Conservation (phyloP, 2,888 invertebrate genomes). For the Tetragonula carbonaria region DNA sequence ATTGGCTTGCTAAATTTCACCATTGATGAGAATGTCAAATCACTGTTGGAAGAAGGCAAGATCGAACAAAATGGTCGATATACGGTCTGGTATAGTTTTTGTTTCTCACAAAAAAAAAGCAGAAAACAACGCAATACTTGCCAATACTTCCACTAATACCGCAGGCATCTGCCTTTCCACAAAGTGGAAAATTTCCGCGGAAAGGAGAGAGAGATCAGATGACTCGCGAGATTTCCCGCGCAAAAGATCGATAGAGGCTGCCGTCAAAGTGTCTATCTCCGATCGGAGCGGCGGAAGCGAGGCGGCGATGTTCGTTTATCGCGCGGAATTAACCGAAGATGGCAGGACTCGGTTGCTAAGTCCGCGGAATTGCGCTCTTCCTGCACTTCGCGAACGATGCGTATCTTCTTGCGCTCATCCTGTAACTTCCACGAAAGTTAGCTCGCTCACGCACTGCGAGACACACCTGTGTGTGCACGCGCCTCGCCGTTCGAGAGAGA, state of each 20-base stretch:
- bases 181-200: neutral
- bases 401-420: constrained; percentile 74
- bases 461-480: constrained; percentile 40
- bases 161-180: too few relatives aligned
- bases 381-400: constrained; percentile 78
- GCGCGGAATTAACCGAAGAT: constrained; percentile 65
- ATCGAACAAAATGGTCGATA: too few relatives aligned
- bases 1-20: too few relatives aligned
- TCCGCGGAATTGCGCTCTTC: constrained; percentile 79
- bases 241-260: constrained; percentile 30
- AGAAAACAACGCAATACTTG: neutral
- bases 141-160: too few relatives aligned
- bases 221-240: neutral
- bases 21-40: too few relatives aligned
- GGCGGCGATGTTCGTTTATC: constrained; percentile 59
- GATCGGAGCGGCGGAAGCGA: constrained; percentile 63
- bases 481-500: neutral
- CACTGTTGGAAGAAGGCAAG: too few relatives aligned
- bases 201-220: neutral
- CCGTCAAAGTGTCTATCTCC: constrained; percentile 42
- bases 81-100: too few relatives aligned
- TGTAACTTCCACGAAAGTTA: constrained; percentile 77
- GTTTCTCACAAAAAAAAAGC: neutral
- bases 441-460: constrained; percentile 78
- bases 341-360: constrained; percentile 73